A percentile compares a stretch with the other conserved stretches of the same genome.
These are phyloP conservation scores for Parapristionchus giblindavisi DNA, from an alignment of 2,888 invertebrate species.

Conservation along the genomic window DNA sequence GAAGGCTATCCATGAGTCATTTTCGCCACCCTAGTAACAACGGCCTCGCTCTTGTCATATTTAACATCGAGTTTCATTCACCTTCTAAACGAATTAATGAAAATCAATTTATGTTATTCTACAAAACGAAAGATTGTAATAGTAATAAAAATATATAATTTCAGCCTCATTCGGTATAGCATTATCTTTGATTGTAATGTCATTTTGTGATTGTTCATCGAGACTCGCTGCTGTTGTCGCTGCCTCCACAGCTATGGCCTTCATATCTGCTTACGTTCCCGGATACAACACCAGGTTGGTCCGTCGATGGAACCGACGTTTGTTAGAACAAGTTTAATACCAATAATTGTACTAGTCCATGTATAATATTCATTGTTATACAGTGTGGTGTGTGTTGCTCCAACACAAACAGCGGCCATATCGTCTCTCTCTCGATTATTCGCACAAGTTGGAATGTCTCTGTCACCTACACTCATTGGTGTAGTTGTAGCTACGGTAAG, in stretches of 20 bases:
- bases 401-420: conserved; percentile 65
- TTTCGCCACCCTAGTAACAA: too few species aligned
- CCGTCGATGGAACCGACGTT: too few species aligned
- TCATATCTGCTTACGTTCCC: conserved; percentile 67
- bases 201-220: conserved; percentile 62
- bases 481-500: conserved; percentile 52
- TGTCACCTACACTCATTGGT: conserved; percentile 66
- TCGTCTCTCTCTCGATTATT: conserved; percentile 66
- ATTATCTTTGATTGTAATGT: conserved; percentile 59
- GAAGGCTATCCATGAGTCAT: too few species aligned
- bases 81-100: too few species aligned
- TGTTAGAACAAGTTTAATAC: too few species aligned
- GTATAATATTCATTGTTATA: conserved; percentile 23
- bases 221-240: conserved; percentile 57
- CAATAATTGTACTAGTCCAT: background rate
- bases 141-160: conserved; percentile 37
- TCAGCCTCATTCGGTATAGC: conserved; percentile 66
- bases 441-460: conserved; percentile 65
- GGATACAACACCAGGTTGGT: conserved; percentile 66
- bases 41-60: too few species aligned
- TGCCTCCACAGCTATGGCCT: conserved; percentile 62
- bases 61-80: background rate
- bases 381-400: conserved; percentile 67
- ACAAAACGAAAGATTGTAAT: too few species aligned
- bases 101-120: too few species aligned